Conservation (phyloP, 2,797 vertebrate genomes). For the Geotrypetes seraphini region DNA sequence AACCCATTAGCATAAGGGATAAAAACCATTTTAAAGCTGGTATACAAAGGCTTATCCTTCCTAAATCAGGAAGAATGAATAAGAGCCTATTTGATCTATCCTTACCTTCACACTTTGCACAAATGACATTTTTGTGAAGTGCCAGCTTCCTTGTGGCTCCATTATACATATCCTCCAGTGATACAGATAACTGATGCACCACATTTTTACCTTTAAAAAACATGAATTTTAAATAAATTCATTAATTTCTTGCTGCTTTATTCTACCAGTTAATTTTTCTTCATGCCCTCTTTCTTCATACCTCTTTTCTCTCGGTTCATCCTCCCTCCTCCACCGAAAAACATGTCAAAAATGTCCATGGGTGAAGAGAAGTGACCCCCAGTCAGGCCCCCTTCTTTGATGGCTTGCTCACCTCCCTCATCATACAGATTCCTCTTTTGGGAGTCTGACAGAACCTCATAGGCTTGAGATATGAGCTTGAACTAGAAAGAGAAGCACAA, state of each 20-base stretch:
- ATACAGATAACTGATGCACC: constrained; percentile 78
- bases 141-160: constrained; percentile 82
- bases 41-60: too few species aligned
- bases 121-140: constrained; percentile 88
- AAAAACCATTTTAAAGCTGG: too few species aligned
- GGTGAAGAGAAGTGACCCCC: constrained; percentile 77
- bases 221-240: too few species aligned
- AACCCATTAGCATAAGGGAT: too few species aligned
- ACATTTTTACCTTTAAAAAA: constrained; percentile 77
- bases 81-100: too few species aligned
- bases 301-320: constrained; percentile 90
- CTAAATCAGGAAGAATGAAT: too few species aligned
- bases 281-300: too few species aligned
- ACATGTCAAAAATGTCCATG: constrained; percentile 98
- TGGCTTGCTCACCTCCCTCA: constrained; percentile 93
- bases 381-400: constrained; percentile 85
- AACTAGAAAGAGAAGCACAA: constrained; percentile 65
- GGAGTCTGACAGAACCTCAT: constrained; percentile 90
- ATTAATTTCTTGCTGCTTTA: too few species aligned
- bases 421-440: constrained; percentile 93
- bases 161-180: constrained; percentile 85
- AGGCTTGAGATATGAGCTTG: constrained; percentile 93
- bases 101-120: constrained; percentile 88
- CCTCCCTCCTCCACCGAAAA: constrained; percentile 91
- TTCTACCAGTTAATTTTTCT: too few species aligned